Base-by-base conservation (phyloP, 2,113 vertebrate genomes). In the Xiphias gladius region DNA sequence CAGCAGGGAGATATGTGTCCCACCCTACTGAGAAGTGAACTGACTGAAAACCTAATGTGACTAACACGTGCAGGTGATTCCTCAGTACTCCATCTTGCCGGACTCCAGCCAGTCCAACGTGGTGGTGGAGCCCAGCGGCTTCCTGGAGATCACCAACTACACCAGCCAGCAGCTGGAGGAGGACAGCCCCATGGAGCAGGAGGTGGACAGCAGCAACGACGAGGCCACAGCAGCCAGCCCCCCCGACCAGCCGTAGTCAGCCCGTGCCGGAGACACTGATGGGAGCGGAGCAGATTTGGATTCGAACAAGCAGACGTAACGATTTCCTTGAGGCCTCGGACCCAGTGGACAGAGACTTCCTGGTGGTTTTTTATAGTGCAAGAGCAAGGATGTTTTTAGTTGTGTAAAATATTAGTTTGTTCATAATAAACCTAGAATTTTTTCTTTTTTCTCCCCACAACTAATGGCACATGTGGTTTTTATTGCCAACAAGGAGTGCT, bases 151-250 rank as follows among this genome's bases (percentile, higher is more conserved):
- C 86, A 98, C 96, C 84, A 97, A 99, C 94, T 99, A 98, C 93
- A 99, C 98, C 93, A 99, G 98, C 92, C 98, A 99, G 91, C 96
- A 97, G 76, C 95, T 99, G 64, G 97, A 99, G 0, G 97, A 99
- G n/a, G 97, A 98, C 85, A 96, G 96, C 0, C 94, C 94, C 24
- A 94, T 97, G 96, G 97, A 97, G 83, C 97, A 96, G 86, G 97
- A 98, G 50, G 94, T 96, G 90, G 98, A 99, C 96, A 98, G 97
- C 91, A 96, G 97, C 95, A 96, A 97, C 11, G 97, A 99, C 82
- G 98, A 99, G 0, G 96, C 97, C 41, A 48, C 95, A 0, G 96
- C 96, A 0, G 90, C 94, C 85, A 97, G 97, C 89, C 97, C 97
- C 74, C 94, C 95, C 7, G 93, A 96, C 59, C 96, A 94, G 43